Evolutionary conservation across 2,888 invertebrate genomes (phyloP), one percentile per base, ranked within the genome.

Genomic region (Halictus quadricinctus): DNA sequence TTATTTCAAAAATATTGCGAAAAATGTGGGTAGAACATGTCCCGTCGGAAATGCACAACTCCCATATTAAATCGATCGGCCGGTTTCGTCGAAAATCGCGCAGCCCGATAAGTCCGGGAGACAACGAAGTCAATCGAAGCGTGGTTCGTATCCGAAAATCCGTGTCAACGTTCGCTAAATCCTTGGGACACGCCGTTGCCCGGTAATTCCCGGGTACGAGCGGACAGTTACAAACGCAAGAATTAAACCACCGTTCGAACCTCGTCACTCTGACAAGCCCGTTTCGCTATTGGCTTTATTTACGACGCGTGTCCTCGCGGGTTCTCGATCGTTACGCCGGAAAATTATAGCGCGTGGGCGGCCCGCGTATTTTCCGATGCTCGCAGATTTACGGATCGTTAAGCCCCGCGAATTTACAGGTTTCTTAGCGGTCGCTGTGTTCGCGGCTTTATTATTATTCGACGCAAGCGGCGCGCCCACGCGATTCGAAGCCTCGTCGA

Each of bases 301-400:
- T 89, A 89, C 80, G 89, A 73, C 76, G 12, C 75, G 70, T 66
- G 58, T 54, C 60, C 54, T 54, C 73, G 72, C 73, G 83, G 64
- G 29, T 58, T 41, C 79, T 66, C 50, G 60, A 87, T 85, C 84
- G 89, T 87, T 86, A 80, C 75, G 60, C 75, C 72, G 81, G 83
- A 80, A 88, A 89, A 90, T 90, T 84, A 89, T 85, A 41, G 87
- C 86, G 83, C 84, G 87, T 89, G 74, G 88, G 86, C 86, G 88
- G 81, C 54, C 79, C 85, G 76, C 86, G 85, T 86, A 86, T 88
- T 89, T 90, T 76, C 84, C 90, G 84, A 87, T 85, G 83, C 54
- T 60, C 83, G 84, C 84, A 88, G 86, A 90, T 88, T 90, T 90
- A 90, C 90, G 84, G 88, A 86, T 86, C 90, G 90, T 90, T 88